A percentile compares a stretch with the other conserved stretches of the same genome.
phyloP scores from a whole-genome alignment of 2,797 vertebrate genomes.

The Emydoidea blandingii region DNA sequence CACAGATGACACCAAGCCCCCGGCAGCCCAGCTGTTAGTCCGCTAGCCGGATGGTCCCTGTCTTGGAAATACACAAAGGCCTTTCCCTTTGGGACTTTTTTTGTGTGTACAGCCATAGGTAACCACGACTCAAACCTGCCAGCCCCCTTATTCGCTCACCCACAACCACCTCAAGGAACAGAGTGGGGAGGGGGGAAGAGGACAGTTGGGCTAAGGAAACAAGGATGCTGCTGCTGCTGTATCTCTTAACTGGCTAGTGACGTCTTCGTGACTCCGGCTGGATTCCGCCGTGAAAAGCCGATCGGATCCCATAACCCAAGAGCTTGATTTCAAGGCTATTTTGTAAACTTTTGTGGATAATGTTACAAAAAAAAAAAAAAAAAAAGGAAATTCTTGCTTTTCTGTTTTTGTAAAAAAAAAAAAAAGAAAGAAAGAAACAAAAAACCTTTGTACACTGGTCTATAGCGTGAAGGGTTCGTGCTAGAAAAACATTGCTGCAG shows the following conservation, averaged over 20 bases:
- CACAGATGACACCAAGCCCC: background rate
- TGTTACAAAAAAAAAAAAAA: constrained; percentile 66
- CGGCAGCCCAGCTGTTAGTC: rapidly evolving
- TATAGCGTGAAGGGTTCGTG: background rate
- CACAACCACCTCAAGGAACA: background rate
- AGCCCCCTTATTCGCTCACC: background rate
- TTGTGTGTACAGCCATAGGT: background rate
- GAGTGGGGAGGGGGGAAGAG: background rate
- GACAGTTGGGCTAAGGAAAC: background rate
- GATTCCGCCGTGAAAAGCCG: background rate
- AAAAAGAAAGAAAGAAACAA: background rate
- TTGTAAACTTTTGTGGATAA: constrained; percentile 75
- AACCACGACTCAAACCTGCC: background rate
- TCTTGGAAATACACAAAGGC: constrained; percentile 19
- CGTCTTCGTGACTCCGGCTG: background rate
- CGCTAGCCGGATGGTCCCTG: background rate
- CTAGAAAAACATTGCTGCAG: background rate
- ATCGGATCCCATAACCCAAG: background rate
- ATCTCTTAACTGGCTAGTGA: background rate
- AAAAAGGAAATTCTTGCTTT: background rate
- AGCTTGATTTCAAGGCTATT: constrained; percentile 63
- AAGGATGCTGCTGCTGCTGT: background rate
- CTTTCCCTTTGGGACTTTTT: constrained; percentile 21
- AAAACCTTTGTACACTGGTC: background rate
- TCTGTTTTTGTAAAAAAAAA: background rate